Evolutionary conservation across 2,888 invertebrate species (phyloP).

Genomic region (Alsophila aescularia): DNA sequence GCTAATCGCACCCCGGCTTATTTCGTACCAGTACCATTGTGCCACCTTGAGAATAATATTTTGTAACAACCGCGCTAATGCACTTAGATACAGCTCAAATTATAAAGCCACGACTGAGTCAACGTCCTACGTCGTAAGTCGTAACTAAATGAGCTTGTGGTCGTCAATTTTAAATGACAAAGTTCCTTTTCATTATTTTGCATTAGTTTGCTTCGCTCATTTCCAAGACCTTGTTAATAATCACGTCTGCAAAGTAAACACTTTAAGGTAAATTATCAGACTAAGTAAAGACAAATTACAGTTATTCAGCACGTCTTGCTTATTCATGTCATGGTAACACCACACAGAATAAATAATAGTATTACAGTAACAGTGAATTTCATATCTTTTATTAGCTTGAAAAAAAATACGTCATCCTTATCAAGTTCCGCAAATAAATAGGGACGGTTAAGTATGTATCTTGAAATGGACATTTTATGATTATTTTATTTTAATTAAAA

Average conservation of each 20-base stretch:
- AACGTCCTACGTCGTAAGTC: conserved; percentile 18
- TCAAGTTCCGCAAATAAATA: too few species aligned
- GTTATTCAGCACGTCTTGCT: conserved; percentile 24
- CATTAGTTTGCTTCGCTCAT: conserved; percentile 1
- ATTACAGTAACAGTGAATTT: conserved; percentile 3
- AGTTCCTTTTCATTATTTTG: conserved; percentile 5
- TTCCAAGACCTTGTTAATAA: conserved; percentile 17
- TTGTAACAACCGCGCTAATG: conserved; percentile 18
- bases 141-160: not conserved
- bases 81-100: conserved; percentile 16
- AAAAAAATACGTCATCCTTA: not conserved
- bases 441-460: too few species aligned
- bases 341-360: too few species aligned
- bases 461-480: too few species aligned
- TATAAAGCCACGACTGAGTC: conserved; percentile 15
- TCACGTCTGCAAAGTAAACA: conserved; percentile 28
- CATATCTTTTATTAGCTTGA: conserved; percentile 10
- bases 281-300: conserved; percentile 15
- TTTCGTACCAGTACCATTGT: conserved; percentile 12
- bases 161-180: conserved; percentile 15
- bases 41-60: conserved; percentile 8
- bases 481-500: too few species aligned
- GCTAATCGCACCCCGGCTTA: conserved; percentile 41
- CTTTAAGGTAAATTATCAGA: conserved; percentile 22
- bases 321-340: conserved; percentile 25